Base-by-base conservation (phyloP, 2,888 invertebrate genomes). In the Phytoseiulus persimilis region DNA sequence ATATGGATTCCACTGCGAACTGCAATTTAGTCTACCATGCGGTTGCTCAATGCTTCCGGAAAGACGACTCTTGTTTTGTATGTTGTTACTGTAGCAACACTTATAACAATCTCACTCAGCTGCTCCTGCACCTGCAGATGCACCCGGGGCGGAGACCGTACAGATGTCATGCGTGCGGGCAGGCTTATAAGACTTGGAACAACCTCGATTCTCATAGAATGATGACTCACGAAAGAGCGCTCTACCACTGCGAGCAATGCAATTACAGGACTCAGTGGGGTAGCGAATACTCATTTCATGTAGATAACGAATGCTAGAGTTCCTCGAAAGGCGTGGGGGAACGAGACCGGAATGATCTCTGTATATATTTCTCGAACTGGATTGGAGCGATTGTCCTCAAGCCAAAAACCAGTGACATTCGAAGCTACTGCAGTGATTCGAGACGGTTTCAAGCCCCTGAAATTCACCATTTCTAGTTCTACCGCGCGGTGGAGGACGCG, bases 281-380 rank as follows among this genome's bases (percentile, higher is more conserved):
- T 32, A 87, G 87, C 87, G 87, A 87, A 32, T 87, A 39, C 87
- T 87, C 87, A 32, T 87, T 87, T 87, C 87, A 87, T 87, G 87
- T 87, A 5, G 87, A 87, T n/a, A 87, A 87, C 23, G 87, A 87
- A 87, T 87, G 87, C 23, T 87, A 87, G 87, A 84, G 2, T 3
- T 31, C 9, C 9, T 9, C 9, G 39, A 39, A 39, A 39, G 9
- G 9, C 39, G 39, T 3, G 39, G 39, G 39, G 39, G 9, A 39
- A 3, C 9, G 39, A 39, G n/a, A n/a, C n/a, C 39, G 39, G 39
- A 39, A 6, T 39, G 9, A 39, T 39, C 39, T 39, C 9, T 39
- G 39, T 39, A 39, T 9, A 39, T 39, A 39, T 39, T 39, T 39
- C 39, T 39, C 39, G 39, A 39, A 3, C 39, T 39, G 9, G 39